A percentile compares a stretch with the other conserved stretches of the same genome.
phyloP scores from a whole-genome alignment of 2,113 vertebrate genomes.

The Micronycteris hirsuta region DNA sequence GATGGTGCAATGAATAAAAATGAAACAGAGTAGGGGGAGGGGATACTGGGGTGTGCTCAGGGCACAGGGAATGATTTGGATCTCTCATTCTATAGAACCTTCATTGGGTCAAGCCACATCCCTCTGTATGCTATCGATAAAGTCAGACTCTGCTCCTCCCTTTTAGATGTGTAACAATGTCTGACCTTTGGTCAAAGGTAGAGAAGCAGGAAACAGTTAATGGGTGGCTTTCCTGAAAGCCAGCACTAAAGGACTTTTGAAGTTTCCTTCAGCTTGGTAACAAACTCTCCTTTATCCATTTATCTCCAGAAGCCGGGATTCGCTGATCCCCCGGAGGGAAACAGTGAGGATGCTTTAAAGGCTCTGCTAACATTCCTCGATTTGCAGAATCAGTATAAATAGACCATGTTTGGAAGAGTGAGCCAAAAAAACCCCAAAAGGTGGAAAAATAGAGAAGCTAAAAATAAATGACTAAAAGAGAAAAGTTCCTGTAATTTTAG shows the following conservation, averaged over 20 bases:
- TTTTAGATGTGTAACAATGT: background rate
- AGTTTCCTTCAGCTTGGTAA: background rate
- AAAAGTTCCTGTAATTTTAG: conserved; percentile 86
- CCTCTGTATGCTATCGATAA: background rate
- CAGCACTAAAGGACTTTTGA: background rate
- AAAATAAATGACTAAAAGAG: conserved; percentile 83
- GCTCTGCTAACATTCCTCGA: conserved; percentile 36
- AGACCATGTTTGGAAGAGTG: conserved; percentile 72
- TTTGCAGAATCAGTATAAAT: conserved; percentile 73
- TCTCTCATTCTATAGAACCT: background rate
- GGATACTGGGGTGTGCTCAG: no score
- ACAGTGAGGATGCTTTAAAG: background rate
- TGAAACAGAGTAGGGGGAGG: fast-evolving
- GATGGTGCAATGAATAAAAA: background rate
- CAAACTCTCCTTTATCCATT: background rate
- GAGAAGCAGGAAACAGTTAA: background rate
- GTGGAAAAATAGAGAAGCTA: conserved; percentile 78
- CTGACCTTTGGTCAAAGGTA: background rate
- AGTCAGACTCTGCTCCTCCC: background rate
- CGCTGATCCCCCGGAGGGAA: conserved; percentile 16
- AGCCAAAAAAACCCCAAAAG: conserved; percentile 48
- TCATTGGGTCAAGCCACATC: background rate
- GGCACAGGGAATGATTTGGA: background rate
- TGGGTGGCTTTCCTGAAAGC: background rate
- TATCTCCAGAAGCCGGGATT: background rate